These are phyloP conservation scores for Agrotis segetum DNA, from an alignment of 2,888 invertebrate species.

Conservation along the genomic window DNA sequence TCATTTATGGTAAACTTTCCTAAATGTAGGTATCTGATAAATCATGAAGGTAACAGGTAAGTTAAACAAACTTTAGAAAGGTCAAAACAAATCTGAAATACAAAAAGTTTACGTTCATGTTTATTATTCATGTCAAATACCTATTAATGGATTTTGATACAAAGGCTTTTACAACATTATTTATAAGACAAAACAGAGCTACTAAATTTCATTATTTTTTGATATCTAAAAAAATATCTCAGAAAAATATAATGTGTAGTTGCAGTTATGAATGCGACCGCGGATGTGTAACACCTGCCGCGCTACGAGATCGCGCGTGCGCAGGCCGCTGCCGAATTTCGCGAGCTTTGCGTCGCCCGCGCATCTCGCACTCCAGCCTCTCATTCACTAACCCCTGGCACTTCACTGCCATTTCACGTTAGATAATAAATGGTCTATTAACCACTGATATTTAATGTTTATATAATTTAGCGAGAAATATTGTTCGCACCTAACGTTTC, in stretches of 20 bases:
- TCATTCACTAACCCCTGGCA: slow-evolving; percentile 66
- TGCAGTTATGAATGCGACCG: slow-evolving; percentile 60
- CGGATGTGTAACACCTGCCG: slow-evolving; percentile 68
- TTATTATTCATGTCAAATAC: slow-evolving; percentile 28
- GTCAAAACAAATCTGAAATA: slow-evolving; percentile 32
- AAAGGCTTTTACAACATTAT: not conserved
- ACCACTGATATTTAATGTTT: slow-evolving; percentile 60
- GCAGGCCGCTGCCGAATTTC: slow-evolving; percentile 76
- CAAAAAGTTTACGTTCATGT: slow-evolving; percentile 12
- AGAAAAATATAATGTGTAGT: slow-evolving; percentile 11
- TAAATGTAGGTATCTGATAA: slow-evolving; percentile 10
- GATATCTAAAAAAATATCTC: not conserved
- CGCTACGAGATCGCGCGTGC: slow-evolving; percentile 67
- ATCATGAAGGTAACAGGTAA: too few species aligned
- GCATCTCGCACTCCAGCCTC: slow-evolving; percentile 63
- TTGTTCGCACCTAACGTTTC: slow-evolving; percentile 53
- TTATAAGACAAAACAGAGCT: not conserved
- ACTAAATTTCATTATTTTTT: not conserved
- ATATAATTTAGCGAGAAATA: slow-evolving; percentile 60
- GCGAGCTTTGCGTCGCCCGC: slow-evolving; percentile 59
- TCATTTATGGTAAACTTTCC: slow-evolving; percentile 24
- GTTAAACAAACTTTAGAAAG: slow-evolving; percentile 19
- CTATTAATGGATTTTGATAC: slow-evolving; percentile 8
- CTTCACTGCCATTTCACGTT: slow-evolving; percentile 39
- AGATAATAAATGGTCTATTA: slow-evolving; percentile 43